Evolutionary conservation across 1,140 invertebrate species (phyloP), one percentile per base, ranked within the genome.

Genomic region (Dendrolimus punctatus): DNA sequence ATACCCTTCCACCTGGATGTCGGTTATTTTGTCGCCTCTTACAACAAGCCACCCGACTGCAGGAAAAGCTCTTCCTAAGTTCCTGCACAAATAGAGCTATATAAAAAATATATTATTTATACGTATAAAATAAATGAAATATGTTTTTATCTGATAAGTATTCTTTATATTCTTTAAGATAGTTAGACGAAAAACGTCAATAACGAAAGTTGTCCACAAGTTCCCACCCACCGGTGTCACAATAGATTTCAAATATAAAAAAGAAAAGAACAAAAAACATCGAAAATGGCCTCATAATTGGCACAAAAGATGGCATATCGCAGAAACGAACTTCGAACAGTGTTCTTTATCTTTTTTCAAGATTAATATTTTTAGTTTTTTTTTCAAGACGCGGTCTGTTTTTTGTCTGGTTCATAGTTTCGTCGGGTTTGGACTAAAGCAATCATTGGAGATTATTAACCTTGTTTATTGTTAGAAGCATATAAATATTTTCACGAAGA

Each of bases 361-460:
- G 76, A 82, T 82, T 84, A 80, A 75, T 76, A 78, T 79, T 85
- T 80, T 80, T 71, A 69, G 58, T 82, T 78, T 79, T 75, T 78
- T 75, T 62, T 71, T 71, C 55, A 50, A 70, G 69, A 66, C 65
- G 71, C 63, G 55, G 55, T 60, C 76, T 72, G 68, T 77, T 85
- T 82, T 81, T 81, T 80, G 73, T 67, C 61, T 60, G 61, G 66
- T 67, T 66, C 72, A 68, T 81, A 81, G 75, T 76, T 83, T 73
- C 51, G 62, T 63, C 50, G 52, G 61, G 59, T 54, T 59, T 55
- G 46, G 39, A 63, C 60, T 40, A 56, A 52, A 54, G 57, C 23
- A 54, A 63, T 56, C 39, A 41, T 36, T 66, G 46, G 68, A 69
- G 23, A 23, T 23, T 23, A 23, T 23, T 23, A 23, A 23, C 23